phyloP scores from a whole-genome alignment of 2,888 invertebrate genomes.

The Thumatha senex region DNA sequence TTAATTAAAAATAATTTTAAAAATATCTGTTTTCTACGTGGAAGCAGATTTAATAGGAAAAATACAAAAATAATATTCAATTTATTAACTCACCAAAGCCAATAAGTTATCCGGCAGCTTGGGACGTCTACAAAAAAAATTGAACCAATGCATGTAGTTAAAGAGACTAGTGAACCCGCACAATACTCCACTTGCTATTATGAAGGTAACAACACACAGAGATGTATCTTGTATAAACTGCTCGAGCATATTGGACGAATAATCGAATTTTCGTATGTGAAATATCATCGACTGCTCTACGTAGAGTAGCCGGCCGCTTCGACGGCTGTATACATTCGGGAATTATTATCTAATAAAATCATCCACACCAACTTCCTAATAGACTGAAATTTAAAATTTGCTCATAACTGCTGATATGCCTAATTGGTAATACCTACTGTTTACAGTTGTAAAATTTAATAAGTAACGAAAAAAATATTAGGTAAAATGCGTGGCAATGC shows the following conservation, averaged over 20 bases:
- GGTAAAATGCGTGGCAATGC: too few species aligned
- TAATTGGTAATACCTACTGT: neutral
- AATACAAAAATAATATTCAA: neutral
- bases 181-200: conserved; percentile 11
- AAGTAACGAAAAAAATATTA: too few species aligned
- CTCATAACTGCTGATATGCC: neutral
- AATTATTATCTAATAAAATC: conserved; percentile 30
- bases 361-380: conserved; percentile 30
- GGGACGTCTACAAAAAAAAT: conserved; percentile 21
- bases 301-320: conserved; percentile 8
- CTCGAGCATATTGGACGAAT: conserved; percentile 19
- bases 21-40: too few species aligned
- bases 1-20: neutral
- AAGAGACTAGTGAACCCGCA: conserved; percentile 12
- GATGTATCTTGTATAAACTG: conserved; percentile 6
- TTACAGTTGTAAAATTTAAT: neutral
- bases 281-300: neutral
- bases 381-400: conserved; percentile 12
- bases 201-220: conserved; percentile 14
- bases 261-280: neutral
- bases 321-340: conserved; percentile 13
- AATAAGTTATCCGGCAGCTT: conserved; percentile 7
- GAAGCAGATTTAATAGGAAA: too few species aligned
- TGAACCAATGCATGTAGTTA: conserved; percentile 32
- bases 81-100: conserved; percentile 25